Evolutionary conservation across 2,113 vertebrate genomes (phyloP).

Genomic region (Dasypus novemcinctus): DNA sequence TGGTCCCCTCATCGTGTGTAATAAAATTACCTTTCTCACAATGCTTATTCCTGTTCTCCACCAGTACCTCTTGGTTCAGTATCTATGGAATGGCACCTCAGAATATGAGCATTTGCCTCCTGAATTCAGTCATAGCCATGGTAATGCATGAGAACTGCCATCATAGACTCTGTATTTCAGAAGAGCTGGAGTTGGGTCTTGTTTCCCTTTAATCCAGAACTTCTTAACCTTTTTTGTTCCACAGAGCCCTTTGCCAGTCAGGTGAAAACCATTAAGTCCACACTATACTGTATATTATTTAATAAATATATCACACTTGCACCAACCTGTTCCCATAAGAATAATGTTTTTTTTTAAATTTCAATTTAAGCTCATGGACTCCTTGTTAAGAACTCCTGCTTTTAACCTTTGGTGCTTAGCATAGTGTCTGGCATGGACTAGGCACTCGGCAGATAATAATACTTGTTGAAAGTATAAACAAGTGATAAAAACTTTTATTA

Average conservation of each 20-base stretch:
- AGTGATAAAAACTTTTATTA: background rate
- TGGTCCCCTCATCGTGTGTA: background rate
- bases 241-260: no score
- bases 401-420: no score
- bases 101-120: background rate
- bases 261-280: no score
- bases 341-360: no score
- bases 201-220: background rate
- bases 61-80: background rate
- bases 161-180: background rate
- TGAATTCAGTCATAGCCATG: background rate
- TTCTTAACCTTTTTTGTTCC: no score
- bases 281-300: no score
- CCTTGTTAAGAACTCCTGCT: no score
- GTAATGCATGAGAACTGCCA: background rate
- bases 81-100: background rate
- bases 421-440: no score
- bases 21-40: background rate
- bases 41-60: background rate
- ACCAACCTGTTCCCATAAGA: no score
- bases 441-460: background rate
- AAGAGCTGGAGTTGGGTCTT: background rate
- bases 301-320: no score
- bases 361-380: no score
- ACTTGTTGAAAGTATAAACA: conserved; percentile 1